These are phyloP conservation scores for Antedon mediterranea DNA, from an alignment of 53 echinoderm and acorn worm species.

Conservation along the genomic window DNA sequence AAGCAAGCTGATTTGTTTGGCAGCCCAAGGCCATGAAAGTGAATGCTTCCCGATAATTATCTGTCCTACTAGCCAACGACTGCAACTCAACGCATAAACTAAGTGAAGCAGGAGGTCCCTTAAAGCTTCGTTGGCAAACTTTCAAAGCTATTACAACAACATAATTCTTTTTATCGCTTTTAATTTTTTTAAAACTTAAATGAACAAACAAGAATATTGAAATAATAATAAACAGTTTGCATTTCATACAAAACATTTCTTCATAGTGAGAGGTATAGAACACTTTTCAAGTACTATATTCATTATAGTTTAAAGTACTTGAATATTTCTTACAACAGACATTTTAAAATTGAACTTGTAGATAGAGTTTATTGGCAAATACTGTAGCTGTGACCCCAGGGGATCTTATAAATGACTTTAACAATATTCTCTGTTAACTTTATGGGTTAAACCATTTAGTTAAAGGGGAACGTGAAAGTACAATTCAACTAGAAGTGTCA, in stretches of 20 bases:
- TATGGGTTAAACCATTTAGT: neutral
- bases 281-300: too few species aligned
- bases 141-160: too few species aligned
- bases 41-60: neutral
- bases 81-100: neutral
- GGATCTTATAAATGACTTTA: neutral
- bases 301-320: neutral
- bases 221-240: too few species aligned
- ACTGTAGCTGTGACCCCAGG: neutral
- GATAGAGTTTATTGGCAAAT: neutral
- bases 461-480: neutral
- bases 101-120: neutral
- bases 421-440: neutral
- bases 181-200: too few species aligned
- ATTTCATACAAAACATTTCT: too few species aligned
- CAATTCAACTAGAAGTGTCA: too few species aligned
- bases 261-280: too few species aligned
- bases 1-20: neutral
- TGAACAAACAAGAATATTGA: too few species aligned
- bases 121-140: neutral
- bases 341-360: neutral
- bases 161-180: too few species aligned
- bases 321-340: neutral
- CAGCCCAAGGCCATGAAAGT: neutral
- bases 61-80: neutral